A percentile compares a stretch with the other conserved stretches of the same genome.
Evolutionary conservation across 2,113 vertebrate species (phyloP).

Genomic region (Scortum barcoo): DNA sequence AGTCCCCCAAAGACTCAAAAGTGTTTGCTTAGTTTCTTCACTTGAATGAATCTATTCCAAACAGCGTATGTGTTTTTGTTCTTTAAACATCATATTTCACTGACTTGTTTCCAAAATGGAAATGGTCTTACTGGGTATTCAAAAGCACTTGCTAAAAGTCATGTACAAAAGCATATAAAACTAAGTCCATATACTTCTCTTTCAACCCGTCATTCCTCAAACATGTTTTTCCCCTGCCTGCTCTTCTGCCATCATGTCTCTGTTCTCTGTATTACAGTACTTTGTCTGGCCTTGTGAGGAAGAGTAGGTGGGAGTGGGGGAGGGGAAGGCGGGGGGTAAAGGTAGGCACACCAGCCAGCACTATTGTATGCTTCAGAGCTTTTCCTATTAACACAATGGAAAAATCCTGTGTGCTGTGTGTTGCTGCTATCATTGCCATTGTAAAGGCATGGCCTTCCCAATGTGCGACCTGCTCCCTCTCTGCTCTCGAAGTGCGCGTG

Average conservation of each 20-base stretch:
- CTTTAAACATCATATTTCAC: background rate
- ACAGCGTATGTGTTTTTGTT: background rate
- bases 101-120: background rate
- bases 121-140: background rate
- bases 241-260: background rate
- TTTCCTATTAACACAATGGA: conserved; percentile 59
- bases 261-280: conserved; percentile 11
- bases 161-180: background rate
- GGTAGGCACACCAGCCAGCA: conserved; percentile 18
- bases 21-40: background rate
- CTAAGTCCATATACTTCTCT: background rate
- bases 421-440: conserved; percentile 36
- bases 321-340: no score
- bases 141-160: conserved; percentile 10
- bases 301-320: conserved; percentile 21
- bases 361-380: conserved; percentile 50
- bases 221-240: conserved; percentile 7
- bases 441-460: conserved; percentile 50
- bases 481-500: conserved; percentile 22
- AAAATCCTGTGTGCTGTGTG: conserved; percentile 18
- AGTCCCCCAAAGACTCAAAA: background rate
- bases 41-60: conserved; percentile 6
- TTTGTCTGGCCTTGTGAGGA: conserved; percentile 15
- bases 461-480: conserved; percentile 23
- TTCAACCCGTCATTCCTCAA: background rate